A percentile compares a stretch with the other conserved stretches of the same genome.
Conservation (phyloP, 2,888 invertebrate genomes). For the Fragum whitleyi region DNA sequence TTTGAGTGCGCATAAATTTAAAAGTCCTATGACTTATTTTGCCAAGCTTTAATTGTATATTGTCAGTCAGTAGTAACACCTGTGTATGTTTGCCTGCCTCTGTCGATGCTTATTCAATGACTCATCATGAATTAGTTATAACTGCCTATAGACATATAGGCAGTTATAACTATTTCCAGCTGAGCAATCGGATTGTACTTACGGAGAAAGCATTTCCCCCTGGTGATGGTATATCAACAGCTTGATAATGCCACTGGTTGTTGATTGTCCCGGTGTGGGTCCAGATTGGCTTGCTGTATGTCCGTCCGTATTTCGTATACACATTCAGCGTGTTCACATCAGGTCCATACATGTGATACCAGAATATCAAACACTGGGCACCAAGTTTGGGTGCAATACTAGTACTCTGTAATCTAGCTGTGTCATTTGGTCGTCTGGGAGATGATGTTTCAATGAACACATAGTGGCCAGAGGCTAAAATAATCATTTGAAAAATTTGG, state of each 20-base stretch:
- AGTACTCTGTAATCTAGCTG: constrained; percentile 74
- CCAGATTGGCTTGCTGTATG: constrained; percentile 72
- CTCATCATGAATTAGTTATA: too few relatives aligned
- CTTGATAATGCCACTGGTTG: constrained; percentile 75
- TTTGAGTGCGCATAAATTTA: too few relatives aligned
- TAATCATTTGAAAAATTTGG: too few relatives aligned
- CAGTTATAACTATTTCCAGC: too few relatives aligned
- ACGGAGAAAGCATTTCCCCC: constrained; percentile 30
- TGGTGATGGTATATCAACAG: constrained; percentile 56
- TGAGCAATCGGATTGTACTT: too few relatives aligned
- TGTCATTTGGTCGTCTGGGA: constrained; percentile 74
- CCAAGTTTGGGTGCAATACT: constrained; percentile 54
- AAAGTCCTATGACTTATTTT: too few relatives aligned
- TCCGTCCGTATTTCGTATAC: constrained; percentile 66
- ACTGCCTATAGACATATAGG: too few relatives aligned
- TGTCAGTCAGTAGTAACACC: too few relatives aligned
- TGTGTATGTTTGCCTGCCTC: too few relatives aligned
- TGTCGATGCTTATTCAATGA: too few relatives aligned
- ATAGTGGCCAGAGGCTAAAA: constrained; percentile 84
- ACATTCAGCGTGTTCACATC: constrained; percentile 79
- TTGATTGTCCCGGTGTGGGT: constrained; percentile 74
- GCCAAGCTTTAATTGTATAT: too few relatives aligned
- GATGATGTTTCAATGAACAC: constrained; percentile 78
- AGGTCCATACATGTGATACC: constrained; percentile 83
- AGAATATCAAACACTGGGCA: constrained; percentile 77